Conservation (phyloP, 2,113 vertebrate genomes). For the Trogon melanurus region DNA sequence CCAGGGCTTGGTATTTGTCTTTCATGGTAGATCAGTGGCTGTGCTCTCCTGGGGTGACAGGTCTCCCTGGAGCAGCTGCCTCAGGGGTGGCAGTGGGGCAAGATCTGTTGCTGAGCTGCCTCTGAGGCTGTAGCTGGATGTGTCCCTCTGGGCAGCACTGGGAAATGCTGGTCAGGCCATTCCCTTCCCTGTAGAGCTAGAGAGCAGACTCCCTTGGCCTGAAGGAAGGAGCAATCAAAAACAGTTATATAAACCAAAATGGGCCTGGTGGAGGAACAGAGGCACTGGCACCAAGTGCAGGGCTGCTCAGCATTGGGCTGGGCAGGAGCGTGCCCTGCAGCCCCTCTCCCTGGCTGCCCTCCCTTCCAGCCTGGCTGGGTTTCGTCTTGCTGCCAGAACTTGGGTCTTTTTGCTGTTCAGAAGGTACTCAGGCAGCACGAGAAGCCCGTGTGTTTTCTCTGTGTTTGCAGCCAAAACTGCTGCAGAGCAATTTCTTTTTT, state of each 20-base stretch:
- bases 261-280: accelerated
- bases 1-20: not conserved
- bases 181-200: not conserved
- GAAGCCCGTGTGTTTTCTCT: not conserved
- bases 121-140: not conserved
- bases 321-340: not conserved
- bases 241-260: not conserved
- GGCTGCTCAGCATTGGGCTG: not conserved
- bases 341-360: not conserved
- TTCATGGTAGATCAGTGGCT: not conserved
- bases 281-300: accelerated
- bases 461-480: not conserved
- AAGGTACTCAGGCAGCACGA: accelerated
- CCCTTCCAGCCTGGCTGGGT: accelerated
- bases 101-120: not conserved
- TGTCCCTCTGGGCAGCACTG: not conserved
- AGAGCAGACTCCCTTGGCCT: not conserved
- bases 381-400: not conserved
- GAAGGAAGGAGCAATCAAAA: not conserved
- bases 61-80: not conserved
- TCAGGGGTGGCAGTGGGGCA: accelerated
- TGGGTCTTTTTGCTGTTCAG: not conserved
- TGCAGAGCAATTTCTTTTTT: not conserved
- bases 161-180: not conserved
- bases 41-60: not conserved